A percentile compares a stretch with the other conserved stretches of the same genome.
Conservation (phyloP, 2,113 vertebrate species). For the Oreochromis spilurus region DNA sequence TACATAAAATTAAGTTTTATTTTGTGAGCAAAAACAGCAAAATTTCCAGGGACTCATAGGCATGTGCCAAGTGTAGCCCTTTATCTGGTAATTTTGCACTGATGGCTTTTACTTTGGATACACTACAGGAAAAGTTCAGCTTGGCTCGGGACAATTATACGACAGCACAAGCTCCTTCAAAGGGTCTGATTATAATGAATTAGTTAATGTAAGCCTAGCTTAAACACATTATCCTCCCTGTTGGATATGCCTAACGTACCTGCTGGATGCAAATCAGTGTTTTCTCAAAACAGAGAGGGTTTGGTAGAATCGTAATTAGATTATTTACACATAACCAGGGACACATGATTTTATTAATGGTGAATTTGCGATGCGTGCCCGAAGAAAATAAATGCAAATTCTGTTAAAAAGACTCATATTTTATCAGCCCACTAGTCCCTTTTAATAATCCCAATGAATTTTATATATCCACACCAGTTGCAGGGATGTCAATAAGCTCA, state of each 20-base stretch:
- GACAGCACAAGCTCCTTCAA: background rate
- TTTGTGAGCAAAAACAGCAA: background rate
- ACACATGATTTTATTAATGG: conserved; percentile 4
- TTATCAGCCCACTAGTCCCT: background rate
- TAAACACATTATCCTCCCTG: conserved; percentile 6
- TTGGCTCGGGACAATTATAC: background rate
- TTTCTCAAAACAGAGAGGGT: background rate
- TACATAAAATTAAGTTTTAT: background rate
- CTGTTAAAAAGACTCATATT: background rate
- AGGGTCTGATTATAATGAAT: conserved; percentile 27
- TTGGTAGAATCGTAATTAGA: conserved; percentile 11
- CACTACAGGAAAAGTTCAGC: background rate
- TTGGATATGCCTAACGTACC: conserved; percentile 5
- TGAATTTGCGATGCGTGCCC: background rate
- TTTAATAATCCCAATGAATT: background rate
- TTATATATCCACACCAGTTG: background rate
- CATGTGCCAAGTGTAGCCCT: background rate
- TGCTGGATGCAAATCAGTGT: conserved; percentile 26
- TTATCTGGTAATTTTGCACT: background rate
- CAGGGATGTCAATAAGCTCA: background rate
- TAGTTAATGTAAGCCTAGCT: conserved; percentile 6
- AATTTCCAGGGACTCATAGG: background rate
- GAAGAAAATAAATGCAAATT: conserved; percentile 17
- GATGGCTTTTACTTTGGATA: conserved; percentile 2
- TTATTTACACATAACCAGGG: conserved; percentile 18